phyloP scores from a whole-genome alignment of 2,888 invertebrate genomes.

The Cheilosia variabilis region DNA sequence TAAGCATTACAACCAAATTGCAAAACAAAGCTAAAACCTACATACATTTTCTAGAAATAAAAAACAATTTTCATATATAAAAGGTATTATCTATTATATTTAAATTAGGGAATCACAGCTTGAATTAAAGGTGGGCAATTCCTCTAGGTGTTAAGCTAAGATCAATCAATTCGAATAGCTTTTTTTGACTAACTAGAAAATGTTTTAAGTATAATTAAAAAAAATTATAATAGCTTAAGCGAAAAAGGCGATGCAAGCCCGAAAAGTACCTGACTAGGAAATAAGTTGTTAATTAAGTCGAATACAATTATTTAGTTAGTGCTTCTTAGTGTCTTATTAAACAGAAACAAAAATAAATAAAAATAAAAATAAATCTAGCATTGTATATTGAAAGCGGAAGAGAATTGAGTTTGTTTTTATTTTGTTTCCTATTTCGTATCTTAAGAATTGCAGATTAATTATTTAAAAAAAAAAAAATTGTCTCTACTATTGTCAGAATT shows the following conservation, averaged over 20 bases:
- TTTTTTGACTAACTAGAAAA: slow-evolving; percentile 65
- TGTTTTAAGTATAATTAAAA: slow-evolving; percentile 33
- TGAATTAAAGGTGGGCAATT: slow-evolving; percentile 54
- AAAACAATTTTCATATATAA: slow-evolving; percentile 42
- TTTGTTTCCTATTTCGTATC: slow-evolving; percentile 8
- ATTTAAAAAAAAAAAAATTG: slow-evolving; percentile 42
- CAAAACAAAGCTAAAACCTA: slow-evolving; percentile 39
- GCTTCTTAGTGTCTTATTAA: slow-evolving; percentile 75
- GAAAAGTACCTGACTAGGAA: slow-evolving; percentile 69
- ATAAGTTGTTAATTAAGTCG: slow-evolving; percentile 62
- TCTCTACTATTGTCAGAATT: slow-evolving; percentile 47
- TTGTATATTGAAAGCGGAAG: slow-evolving; percentile 50
- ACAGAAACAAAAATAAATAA: slow-evolving; percentile 30
- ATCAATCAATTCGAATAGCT: slow-evolving; percentile 75
- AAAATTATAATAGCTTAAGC: not conserved
- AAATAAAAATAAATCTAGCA: slow-evolving; percentile 30
- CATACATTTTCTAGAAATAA: slow-evolving; percentile 48
- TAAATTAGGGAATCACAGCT: slow-evolving; percentile 49
- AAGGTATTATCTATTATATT: slow-evolving; percentile 64
- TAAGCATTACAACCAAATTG: slow-evolving; percentile 68
- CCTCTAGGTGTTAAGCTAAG: slow-evolving; percentile 70
- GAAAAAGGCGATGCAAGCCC: slow-evolving; percentile 25
- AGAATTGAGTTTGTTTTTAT: slow-evolving; percentile 1
- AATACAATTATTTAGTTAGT: slow-evolving; percentile 63
- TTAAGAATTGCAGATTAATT: slow-evolving; percentile 34